A percentile compares a stretch with the other conserved stretches of the same genome.
These are phyloP conservation scores for Tenebrosternarchus preto DNA, from an alignment of 2,113 vertebrate species.

Conservation along the genomic window DNA sequence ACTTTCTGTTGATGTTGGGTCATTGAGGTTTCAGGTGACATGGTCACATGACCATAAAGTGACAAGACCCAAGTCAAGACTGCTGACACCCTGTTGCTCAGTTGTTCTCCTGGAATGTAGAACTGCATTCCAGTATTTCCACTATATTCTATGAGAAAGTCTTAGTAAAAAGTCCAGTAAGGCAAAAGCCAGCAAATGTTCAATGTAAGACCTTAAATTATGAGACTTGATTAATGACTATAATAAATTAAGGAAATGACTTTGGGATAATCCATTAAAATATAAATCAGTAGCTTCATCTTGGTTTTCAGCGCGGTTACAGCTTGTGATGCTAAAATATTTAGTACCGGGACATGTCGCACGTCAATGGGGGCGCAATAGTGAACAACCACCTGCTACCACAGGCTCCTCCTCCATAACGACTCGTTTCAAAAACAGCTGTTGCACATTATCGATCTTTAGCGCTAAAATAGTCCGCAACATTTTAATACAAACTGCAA, in stretches of 20 bases:
- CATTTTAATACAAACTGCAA: background rate
- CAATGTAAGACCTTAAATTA: background rate
- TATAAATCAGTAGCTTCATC: background rate
- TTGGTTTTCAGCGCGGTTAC: background rate
- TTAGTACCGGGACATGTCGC: conserved; percentile 27
- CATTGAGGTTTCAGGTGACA: conserved; percentile 15
- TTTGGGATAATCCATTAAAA: background rate
- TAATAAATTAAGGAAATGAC: too few relatives aligned
- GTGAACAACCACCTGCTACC: conserved; percentile 59
- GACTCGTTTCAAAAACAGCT: conserved; percentile 62
- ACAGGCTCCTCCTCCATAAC: conserved; percentile 11
- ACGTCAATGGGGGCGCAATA: conserved; percentile 54
- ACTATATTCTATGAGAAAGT: too few relatives aligned
- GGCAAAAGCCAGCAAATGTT: background rate
- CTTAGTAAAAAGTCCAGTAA: background rate
- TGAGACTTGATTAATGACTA: too few relatives aligned
- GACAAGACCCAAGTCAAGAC: too few relatives aligned
- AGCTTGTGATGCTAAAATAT: conserved; percentile 42
- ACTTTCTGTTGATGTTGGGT: background rate
- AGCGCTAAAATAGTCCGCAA: background rate
- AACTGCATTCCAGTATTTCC: background rate
- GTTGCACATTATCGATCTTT: conserved; percentile 23
- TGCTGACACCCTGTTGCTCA: background rate
- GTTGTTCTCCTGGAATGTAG: background rate
- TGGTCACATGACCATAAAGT: background rate